Percentiles rank a stretch among this genome's conserved stretches.
Evolutionary conservation across 2,888 invertebrate species (phyloP).

Genomic region (Chrysomela aeneicollis): DNA sequence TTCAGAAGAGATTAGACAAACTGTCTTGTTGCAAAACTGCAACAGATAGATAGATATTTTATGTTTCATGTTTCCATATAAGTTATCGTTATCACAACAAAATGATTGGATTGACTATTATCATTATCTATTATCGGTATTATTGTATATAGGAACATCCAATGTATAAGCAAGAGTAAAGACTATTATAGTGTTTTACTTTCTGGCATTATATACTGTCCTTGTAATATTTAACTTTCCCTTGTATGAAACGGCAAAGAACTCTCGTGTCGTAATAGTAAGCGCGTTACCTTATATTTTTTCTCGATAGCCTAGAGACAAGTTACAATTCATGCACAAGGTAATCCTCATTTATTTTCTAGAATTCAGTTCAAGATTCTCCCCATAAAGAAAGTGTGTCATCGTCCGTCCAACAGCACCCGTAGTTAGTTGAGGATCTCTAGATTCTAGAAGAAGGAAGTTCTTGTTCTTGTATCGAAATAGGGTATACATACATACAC

Average conservation of each 20-base stretch:
- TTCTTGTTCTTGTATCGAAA: too few relatives aligned
- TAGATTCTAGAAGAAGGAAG: too few relatives aligned
- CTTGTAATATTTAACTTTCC: conserved; percentile 2
- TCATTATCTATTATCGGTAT: too few relatives aligned
- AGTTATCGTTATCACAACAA: too few relatives aligned
- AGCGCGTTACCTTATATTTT: background rate
- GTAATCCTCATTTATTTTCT: background rate
- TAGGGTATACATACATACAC: too few relatives aligned
- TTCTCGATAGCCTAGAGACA: background rate
- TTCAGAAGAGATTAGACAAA: too few relatives aligned
- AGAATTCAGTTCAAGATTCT: background rate
- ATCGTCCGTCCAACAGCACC: background rate
- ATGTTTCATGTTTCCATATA: too few relatives aligned
- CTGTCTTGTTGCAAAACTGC: too few relatives aligned
- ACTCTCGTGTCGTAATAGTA: background rate
- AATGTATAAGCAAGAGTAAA: background rate
- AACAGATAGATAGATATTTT: too few relatives aligned
- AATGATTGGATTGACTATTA: too few relatives aligned
- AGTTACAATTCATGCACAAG: background rate
- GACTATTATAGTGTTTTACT: background rate
- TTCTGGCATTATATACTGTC: background rate
- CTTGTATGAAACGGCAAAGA: background rate
- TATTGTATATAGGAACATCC: too few relatives aligned
- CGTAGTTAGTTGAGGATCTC: too few relatives aligned
- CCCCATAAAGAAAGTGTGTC: background rate